Evolutionary conservation across 2,113 vertebrate genomes (phyloP).

Genomic region (Octodon degus): DNA sequence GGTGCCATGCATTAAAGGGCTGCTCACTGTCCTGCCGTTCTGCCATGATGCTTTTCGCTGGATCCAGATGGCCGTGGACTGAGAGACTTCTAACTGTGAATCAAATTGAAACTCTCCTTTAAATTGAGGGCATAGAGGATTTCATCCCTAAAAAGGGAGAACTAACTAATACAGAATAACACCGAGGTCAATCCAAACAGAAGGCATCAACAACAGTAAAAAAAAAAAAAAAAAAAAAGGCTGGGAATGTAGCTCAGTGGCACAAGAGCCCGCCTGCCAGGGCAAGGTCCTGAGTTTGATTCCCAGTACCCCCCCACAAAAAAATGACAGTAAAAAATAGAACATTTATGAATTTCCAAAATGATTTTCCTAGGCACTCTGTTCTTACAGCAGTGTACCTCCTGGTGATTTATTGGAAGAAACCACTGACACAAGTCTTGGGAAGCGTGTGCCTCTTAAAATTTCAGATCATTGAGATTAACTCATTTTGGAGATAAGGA

Average conservation of each 20-base stretch:
- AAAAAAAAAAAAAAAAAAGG: no score
- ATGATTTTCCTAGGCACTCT: not conserved
- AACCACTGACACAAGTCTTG: not conserved
- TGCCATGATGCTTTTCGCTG: not conserved
- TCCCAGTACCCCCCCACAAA: no score
- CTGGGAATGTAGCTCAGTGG: no score
- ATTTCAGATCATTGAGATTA: not conserved
- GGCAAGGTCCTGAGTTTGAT: no score
- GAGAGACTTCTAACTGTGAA: not conserved
- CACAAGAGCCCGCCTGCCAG: no score
- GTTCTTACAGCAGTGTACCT: not conserved
- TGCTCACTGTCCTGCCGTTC: not conserved
- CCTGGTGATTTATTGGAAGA: constrained; percentile 3
- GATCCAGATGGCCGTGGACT: not conserved
- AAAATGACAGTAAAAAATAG: not conserved
- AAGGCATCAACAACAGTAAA: not conserved
- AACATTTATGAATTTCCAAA: not conserved
- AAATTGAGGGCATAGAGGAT: not conserved
- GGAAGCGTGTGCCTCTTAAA: not conserved
- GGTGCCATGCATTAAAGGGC: not conserved
- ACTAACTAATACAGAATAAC: not conserved
- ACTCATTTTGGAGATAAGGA: not conserved
- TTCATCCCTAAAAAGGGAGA: not conserved
- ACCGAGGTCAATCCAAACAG: not conserved
- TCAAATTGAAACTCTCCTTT: not conserved